phyloP scores from a whole-genome alignment of 92 coral and sea anemone species.

The Parazoanthus atlanticus region DNA sequence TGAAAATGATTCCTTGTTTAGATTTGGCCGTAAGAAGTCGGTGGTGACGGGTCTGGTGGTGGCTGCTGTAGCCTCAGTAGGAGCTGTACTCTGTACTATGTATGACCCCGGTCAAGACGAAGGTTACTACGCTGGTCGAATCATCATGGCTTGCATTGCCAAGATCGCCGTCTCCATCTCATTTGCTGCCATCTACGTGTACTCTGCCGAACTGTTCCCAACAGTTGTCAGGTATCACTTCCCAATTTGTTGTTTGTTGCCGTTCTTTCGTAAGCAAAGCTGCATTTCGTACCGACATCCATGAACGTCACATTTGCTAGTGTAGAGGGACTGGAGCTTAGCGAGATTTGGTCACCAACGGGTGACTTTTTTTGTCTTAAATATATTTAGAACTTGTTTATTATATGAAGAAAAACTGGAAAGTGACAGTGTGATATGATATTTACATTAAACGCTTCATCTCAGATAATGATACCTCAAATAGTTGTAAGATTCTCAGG shows the following conservation, averaged over 20 bases:
- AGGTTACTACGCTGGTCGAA: constrained; percentile 63
- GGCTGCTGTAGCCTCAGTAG: constrained; percentile 72
- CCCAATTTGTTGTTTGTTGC: not conserved
- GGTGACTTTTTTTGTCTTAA: no score
- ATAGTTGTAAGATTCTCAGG: no score
- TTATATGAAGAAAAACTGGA: no score
- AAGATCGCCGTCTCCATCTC: constrained; percentile 53
- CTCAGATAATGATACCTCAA: no score
- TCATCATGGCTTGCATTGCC: constrained; percentile 57
- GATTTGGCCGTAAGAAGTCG: constrained; percentile 79
- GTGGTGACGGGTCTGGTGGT: constrained; percentile 69
- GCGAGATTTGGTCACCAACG: no score
- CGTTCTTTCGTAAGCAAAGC: not conserved
- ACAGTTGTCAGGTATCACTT: constrained; percentile 52
- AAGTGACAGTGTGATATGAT: no score
- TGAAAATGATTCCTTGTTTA: not conserved
- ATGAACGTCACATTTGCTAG: not conserved
- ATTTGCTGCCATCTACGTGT: constrained; percentile 42
- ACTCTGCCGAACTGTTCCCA: constrained; percentile 55
- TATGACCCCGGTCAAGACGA: constrained; percentile 67
- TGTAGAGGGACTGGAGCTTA: no score
- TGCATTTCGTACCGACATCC: not conserved
- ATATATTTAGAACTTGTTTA: no score
- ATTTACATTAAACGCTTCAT: no score
- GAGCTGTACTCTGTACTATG: constrained; percentile 72